Evolutionary conservation across 2,113 vertebrate species (phyloP).

Genomic region (Salvelinus namaycush): DNA sequence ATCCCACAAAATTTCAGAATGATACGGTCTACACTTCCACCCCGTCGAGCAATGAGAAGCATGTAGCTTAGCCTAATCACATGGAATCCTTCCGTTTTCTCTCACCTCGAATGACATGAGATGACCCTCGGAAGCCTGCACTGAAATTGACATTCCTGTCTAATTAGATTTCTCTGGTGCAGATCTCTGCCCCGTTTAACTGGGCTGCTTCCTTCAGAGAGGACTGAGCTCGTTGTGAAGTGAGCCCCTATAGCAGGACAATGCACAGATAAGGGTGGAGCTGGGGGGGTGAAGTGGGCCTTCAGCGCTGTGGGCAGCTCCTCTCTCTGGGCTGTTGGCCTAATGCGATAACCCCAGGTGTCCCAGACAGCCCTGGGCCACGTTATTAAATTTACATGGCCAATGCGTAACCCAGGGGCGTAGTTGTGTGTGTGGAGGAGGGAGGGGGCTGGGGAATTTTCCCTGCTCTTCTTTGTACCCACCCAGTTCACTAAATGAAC

Average conservation of each 20-base stretch:
- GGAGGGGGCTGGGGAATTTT: slow-evolving; percentile 32
- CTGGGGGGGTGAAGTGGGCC: slow-evolving; percentile 35
- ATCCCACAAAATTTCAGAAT: background rate
- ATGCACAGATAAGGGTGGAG: slow-evolving; percentile 57
- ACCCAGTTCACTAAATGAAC: slow-evolving; percentile 11
- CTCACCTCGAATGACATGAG: slow-evolving; percentile 59
- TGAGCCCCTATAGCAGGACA: slow-evolving; percentile 50
- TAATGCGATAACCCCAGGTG: slow-evolving; percentile 76
- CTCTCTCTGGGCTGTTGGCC: slow-evolving; percentile 53
- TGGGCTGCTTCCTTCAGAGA: slow-evolving; percentile 51
- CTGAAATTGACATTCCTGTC: slow-evolving; percentile 61
- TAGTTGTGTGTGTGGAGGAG: slow-evolving; percentile 25
- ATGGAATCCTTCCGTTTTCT: slow-evolving; percentile 40
- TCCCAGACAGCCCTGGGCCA: slow-evolving; percentile 71
- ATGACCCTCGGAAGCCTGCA: slow-evolving; percentile 49
- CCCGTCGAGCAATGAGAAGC: background rate
- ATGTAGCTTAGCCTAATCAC: slow-evolving; percentile 21
- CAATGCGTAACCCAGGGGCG: slow-evolving; percentile 53
- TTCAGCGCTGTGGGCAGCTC: slow-evolving; percentile 49
- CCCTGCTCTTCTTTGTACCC: slow-evolving; percentile 10
- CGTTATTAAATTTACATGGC: slow-evolving; percentile 76
- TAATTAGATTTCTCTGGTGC: slow-evolving; percentile 64
- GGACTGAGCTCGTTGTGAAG: slow-evolving; percentile 53
- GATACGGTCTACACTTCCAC: background rate
- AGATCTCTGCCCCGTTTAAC: slow-evolving; percentile 50